These are phyloP conservation scores for Chamaea fasciata DNA, from an alignment of 2,113 vertebrate species.

Conservation along the genomic window DNA sequence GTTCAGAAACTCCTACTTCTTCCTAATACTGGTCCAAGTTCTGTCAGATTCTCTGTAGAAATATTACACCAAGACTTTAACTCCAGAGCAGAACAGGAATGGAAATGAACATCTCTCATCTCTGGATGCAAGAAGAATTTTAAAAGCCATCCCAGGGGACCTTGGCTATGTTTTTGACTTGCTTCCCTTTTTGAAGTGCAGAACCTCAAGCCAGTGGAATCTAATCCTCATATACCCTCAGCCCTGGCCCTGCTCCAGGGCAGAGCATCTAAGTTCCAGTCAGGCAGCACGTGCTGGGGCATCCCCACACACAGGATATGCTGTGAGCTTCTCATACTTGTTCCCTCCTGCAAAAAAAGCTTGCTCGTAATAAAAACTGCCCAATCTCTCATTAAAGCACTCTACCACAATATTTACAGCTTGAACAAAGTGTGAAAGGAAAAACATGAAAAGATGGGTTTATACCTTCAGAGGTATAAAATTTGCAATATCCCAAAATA, in stretches of 20 bases:
- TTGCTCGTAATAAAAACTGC: not conserved
- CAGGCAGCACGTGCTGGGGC: not conserved
- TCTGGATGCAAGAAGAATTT: not conserved
- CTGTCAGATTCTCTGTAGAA: not conserved
- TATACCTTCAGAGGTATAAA: not conserved
- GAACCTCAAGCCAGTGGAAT: not conserved
- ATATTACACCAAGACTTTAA: not conserved
- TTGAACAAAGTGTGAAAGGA: not conserved
- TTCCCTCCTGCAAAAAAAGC: not conserved
- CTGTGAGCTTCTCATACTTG: not conserved
- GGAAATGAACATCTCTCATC: not conserved
- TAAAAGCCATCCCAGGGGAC: not conserved
- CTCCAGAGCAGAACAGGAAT: not conserved
- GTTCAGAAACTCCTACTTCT: not conserved
- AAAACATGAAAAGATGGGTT: not conserved
- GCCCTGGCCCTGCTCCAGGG: not conserved
- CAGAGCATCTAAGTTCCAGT: not conserved
- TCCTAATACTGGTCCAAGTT: not conserved
- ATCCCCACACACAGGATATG: not conserved
- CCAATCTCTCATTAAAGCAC: not conserved
- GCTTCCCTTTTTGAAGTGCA: not conserved
- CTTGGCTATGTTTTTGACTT: not conserved
- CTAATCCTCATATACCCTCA: not conserved
- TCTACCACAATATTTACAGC: not conserved
- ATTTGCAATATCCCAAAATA: not conserved